Conservation (phyloP, 2,888 invertebrate genomes). For the Fragum whitleyi region DNA sequence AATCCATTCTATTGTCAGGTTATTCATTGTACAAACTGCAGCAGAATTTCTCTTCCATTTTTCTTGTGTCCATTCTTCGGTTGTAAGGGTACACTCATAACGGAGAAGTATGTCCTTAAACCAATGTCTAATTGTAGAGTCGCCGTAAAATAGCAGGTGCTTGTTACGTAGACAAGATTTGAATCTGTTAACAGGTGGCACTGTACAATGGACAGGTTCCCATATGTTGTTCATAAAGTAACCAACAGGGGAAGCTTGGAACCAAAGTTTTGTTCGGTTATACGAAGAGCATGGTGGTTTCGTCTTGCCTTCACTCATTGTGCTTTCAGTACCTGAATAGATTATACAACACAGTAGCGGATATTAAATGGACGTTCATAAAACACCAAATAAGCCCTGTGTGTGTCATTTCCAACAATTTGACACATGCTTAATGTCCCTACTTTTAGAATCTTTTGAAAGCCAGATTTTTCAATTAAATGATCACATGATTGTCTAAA, state of each 20-base stretch:
- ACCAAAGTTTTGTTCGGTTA: constrained; percentile 12
- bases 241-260: neutral
- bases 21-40: neutral
- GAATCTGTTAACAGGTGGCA: neutral
- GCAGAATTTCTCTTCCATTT: constrained; percentile 30
- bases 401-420: no score
- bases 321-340: neutral
- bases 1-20: constrained; percentile 17
- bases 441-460: no score
- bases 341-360: no score
- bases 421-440: no score
- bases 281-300: neutral
- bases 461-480: no score
- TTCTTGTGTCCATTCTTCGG: constrained; percentile 22
- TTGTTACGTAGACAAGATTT: constrained; percentile 24
- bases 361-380: no score
- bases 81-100: constrained; percentile 2
- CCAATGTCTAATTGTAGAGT: constrained; percentile 40
- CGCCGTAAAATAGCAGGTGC: constrained; percentile 27
- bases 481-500: no score
- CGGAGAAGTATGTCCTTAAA: constrained; percentile 8
- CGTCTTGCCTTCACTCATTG: neutral
- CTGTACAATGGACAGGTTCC: neutral
- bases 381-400: no score
- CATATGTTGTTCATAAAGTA: constrained; percentile 13